Evolutionary conservation across 2,888 invertebrate genomes (phyloP), one percentile per base, ranked within the genome.

Genomic region (Pterostichus madidus): DNA sequence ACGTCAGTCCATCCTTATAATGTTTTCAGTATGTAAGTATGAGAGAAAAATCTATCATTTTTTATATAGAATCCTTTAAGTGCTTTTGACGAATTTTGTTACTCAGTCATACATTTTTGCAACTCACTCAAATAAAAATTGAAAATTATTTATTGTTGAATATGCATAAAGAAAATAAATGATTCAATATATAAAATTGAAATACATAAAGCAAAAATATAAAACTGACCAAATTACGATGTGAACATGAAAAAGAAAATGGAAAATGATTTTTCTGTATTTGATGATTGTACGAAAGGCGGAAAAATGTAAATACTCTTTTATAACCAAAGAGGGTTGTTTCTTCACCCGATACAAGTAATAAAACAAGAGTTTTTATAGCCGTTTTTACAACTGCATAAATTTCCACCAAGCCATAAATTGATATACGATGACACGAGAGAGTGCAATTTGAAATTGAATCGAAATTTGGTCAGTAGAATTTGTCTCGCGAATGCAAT

Each of bases 301-400:
- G n/a, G 61, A 32, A 10, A 64, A 39, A 71, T 44, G 17, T 39
- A 39, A 39, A 46, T 44, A 17, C 68, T 10, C 13, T 44, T 71
- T 71, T 44, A 71, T 44, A 71, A 44, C 46, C 44, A 44, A 71
- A 68, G 44, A 44, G 13, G 31, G 32, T 52, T 75, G 75, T 75
- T 52, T 49, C 24, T 49, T 52, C 31, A 75, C 49, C 32, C 75
- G 31, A 24, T 31, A 52, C 75, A 52, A 52, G 49, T 52, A 49
- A 75, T 75, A 75, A 75, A 75, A 75, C 17, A 52, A 17, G n/a
- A 13, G n/a, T 6, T 75, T 73, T 75, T 52, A 49, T 31, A 31
- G 13, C 31, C 13, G 13, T 52, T 75, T 75, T 75, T 75, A 75
- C 75, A 75, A 31, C 75, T 75, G 52, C 39, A 75, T 75, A 75